Evolutionary conservation across 2,888 invertebrate species (phyloP).

Genomic region (Suillia variegata): DNA sequence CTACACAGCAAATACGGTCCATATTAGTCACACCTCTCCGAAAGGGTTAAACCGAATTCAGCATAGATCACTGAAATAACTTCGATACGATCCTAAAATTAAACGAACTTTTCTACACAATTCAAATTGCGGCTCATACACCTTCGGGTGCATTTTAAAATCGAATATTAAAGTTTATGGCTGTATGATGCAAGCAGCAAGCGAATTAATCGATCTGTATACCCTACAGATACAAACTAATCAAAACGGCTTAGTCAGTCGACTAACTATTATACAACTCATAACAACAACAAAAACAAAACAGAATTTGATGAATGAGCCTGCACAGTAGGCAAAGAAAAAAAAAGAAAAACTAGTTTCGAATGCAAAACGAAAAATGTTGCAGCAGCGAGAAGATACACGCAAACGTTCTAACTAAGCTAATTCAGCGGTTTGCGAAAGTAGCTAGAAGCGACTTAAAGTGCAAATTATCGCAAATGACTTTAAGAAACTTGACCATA

Average conservation of each 20-base stretch:
- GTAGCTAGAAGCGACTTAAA: background rate
- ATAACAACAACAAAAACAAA: no score
- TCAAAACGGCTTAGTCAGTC: background rate
- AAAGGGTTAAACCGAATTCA: no score
- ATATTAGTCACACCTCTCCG: no score
- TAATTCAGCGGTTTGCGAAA: background rate
- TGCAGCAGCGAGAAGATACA: background rate
- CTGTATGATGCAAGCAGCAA: background rate
- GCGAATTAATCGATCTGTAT: background rate
- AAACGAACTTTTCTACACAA: background rate
- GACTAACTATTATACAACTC: no score
- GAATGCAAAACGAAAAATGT: background rate
- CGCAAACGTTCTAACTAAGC: constrained; percentile 9
- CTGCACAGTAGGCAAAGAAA: background rate
- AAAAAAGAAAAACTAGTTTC: background rate
- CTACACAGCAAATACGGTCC: no score
- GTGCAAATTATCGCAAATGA: background rate
- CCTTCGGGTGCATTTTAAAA: constrained; percentile 13
- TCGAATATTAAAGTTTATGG: constrained; percentile 10
- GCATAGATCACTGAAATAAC: background rate
- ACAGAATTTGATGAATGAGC: no score
- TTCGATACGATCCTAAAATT: background rate
- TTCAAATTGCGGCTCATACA: constrained; percentile 9
- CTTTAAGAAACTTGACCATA: background rate
- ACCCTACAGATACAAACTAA: background rate